Evolutionary conservation across 1,140 invertebrate genomes (phyloP).

Genomic region (Leptinotarsa texana): DNA sequence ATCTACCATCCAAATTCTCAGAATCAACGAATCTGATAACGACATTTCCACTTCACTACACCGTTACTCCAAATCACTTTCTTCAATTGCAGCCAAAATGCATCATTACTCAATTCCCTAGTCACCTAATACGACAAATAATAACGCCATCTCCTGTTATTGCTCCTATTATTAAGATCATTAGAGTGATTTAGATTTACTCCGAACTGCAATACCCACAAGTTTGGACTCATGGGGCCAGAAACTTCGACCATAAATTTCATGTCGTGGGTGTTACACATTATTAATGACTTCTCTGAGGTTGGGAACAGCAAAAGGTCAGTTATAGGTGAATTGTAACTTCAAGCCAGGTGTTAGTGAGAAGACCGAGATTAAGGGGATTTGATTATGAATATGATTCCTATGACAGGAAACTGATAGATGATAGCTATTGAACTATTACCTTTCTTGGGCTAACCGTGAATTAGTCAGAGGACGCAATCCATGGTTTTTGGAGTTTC

Average conservation of each 20-base stretch:
- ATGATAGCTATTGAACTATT: too few species aligned
- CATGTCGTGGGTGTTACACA: constrained; percentile 19
- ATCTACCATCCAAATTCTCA: too few species aligned
- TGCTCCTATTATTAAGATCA: constrained; percentile 22
- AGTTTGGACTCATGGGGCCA: constrained; percentile 10
- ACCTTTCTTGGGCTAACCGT: too few species aligned
- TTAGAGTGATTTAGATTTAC: constrained; percentile 23
- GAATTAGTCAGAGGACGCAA: too few species aligned
- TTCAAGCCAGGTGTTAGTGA: constrained; percentile 16
- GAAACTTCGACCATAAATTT: constrained; percentile 22
- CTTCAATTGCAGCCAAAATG: too few species aligned
- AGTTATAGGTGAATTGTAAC: constrained; percentile 13
- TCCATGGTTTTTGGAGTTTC: too few species aligned
- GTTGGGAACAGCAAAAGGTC: constrained; percentile 14
- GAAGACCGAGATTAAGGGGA: background rate
- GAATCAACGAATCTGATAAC: too few species aligned
- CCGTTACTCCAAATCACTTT: too few species aligned
- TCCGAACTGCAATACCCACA: constrained; percentile 11
- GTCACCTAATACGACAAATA: background rate
- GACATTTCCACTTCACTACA: too few species aligned
- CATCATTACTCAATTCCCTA: background rate
- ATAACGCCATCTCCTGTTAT: constrained; percentile 4
- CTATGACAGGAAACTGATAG: too few species aligned
- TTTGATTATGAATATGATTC: background rate
- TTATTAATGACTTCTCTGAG: constrained; percentile 21